A percentile compares a stretch with the other conserved stretches of the same genome.
Evolutionary conservation across 1,140 invertebrate species (phyloP).

Genomic region (Apis dorsata): DNA sequence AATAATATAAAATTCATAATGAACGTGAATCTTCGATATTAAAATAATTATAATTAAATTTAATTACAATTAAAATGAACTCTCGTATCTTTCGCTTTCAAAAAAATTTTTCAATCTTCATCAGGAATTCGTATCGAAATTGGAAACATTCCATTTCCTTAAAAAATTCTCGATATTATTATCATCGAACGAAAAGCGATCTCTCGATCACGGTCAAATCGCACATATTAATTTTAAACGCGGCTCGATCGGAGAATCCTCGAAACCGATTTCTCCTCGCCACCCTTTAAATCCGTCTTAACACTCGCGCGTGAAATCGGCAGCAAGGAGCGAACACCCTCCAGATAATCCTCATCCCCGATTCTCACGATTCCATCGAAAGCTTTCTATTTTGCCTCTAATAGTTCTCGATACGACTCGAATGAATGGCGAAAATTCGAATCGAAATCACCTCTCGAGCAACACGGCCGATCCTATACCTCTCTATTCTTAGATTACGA

Average conservation of each 20-base stretch:
- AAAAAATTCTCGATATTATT: background rate
- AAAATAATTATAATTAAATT: no score
- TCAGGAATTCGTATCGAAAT: background rate
- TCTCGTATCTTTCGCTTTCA: no score
- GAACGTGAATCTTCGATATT: no score
- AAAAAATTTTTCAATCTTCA: background rate
- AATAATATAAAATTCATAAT: no score
- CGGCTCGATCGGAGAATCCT: background rate
- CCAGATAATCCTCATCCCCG: background rate
- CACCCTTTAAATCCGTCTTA: background rate
- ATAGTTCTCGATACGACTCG: background rate
- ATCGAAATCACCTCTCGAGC: constrained; percentile 28
- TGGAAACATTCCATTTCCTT: background rate
- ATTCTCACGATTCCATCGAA: constrained; percentile 3
- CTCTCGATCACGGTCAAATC: background rate
- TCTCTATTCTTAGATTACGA: constrained; percentile 23
- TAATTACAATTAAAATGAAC: no score
- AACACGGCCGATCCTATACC: constrained; percentile 1
- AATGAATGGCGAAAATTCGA: constrained; percentile 29
- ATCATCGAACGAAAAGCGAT: background rate
- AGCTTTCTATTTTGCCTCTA: constrained; percentile 1
- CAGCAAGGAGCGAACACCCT: background rate
- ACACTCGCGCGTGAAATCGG: background rate
- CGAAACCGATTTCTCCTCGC: no score
- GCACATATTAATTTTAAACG: background rate